phyloP scores from a whole-genome alignment of 1,140 invertebrate species.

The Eubasilissa regina region DNA sequence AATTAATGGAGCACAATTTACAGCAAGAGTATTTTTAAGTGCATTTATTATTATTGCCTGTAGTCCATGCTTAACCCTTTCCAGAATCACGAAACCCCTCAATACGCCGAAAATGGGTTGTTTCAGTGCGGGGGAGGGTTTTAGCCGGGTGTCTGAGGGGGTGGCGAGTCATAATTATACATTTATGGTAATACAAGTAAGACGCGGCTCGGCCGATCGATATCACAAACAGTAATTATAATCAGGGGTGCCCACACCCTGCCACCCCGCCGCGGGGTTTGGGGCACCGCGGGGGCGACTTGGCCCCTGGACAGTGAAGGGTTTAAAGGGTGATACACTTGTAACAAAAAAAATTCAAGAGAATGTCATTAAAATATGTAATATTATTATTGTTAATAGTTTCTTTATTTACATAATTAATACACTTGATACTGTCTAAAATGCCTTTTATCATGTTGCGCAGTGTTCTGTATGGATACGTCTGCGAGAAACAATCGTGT shows the following conservation, averaged over 20 bases:
- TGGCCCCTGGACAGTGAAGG: constrained; percentile 60
- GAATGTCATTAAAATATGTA: too few relatives aligned
- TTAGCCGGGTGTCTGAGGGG: constrained; percentile 26
- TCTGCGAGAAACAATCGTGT: too few relatives aligned
- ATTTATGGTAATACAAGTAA: constrained; percentile 62
- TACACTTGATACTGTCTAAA: too few relatives aligned
- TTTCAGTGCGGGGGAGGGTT: constrained; percentile 8
- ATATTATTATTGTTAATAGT: too few relatives aligned
- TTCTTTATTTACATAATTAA: too few relatives aligned
- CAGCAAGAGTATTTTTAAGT: background rate
- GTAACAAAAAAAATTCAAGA: background rate
- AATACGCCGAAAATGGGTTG: constrained; percentile 43
- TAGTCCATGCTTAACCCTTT: constrained; percentile 51
- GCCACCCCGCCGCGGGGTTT: constrained; percentile 8
- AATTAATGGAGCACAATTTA: too few relatives aligned
- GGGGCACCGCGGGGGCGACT: background rate
- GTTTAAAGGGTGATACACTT: constrained; percentile 48
- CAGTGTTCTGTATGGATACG: too few relatives aligned
- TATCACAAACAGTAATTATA: constrained; percentile 62
- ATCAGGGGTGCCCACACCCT: constrained; percentile 56
- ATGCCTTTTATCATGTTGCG: too few relatives aligned
- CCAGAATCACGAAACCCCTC: constrained; percentile 44
- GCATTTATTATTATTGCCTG: constrained; percentile 39
- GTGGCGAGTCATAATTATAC: constrained; percentile 60
- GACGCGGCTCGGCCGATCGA: constrained; percentile 61